A percentile compares a stretch with the other conserved stretches of the same genome.
Evolutionary conservation across 2,888 invertebrate genomes (phyloP).

Genomic region (Petrolisthes manimaculis): DNA sequence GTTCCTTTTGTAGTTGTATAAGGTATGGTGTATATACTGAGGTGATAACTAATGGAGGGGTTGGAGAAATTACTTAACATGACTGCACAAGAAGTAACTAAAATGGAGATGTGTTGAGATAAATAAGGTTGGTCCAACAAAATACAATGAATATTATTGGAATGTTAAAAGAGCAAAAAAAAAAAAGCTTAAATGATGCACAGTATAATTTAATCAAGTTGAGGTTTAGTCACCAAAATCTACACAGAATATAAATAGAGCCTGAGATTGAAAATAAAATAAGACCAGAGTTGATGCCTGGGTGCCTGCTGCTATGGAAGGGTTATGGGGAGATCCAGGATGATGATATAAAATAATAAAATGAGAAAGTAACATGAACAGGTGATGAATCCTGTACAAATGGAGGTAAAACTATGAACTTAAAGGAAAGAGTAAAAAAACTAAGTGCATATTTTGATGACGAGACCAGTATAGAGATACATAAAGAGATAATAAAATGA

Average conservation of each 20-base stretch:
- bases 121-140: background rate
- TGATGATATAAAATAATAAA: background rate
- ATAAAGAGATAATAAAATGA: background rate
- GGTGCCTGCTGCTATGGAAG: too few species aligned
- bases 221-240: too few species aligned
- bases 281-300: too few species aligned
- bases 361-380: background rate
- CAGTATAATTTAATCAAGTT: too few species aligned
- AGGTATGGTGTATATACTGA: background rate
- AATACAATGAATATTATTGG: background rate
- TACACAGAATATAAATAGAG: too few species aligned
- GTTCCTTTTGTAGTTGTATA: background rate
- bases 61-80: background rate
- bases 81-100: too few species aligned
- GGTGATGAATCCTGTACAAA: background rate
- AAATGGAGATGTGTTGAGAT: background rate
- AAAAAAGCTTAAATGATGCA: too few species aligned
- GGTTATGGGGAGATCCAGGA: too few species aligned
- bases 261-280: too few species aligned
- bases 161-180: background rate
- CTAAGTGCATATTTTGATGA: background rate
- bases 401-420: background rate
- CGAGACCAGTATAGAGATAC: background rate
- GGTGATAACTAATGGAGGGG: background rate
- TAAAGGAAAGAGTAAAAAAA: background rate